Evolutionary conservation across 1,140 invertebrate species (phyloP), one percentile per base, ranked within the genome.

Genomic region (Hermatobates lingyangjiaoensis): DNA sequence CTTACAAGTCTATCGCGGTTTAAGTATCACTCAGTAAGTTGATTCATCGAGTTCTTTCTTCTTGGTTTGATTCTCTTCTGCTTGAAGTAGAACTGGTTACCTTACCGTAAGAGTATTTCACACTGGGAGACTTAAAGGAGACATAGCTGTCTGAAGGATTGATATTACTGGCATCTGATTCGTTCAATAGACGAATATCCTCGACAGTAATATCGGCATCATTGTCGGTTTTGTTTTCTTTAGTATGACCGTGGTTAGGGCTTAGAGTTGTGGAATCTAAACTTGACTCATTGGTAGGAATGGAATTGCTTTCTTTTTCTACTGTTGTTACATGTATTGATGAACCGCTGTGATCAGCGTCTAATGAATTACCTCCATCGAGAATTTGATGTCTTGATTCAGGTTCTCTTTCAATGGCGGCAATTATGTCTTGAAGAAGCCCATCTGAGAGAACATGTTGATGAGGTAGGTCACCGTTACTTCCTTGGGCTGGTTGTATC

Each of bases 401-500:
- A 27, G 60, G 57, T 47, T 76, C 76, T 51, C 80, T 73, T 60
- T 83, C 79, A 30, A 83, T 81, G 2, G 78, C 80, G 30, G 75
- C 71, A 2, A 87, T 63, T 48, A 87, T 85, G 44, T 83, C 80
- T 60, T 86, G 81, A 3, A 87, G 62, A 0, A 87, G 66, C 5
- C 79, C 82, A 60, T 84, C 76, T 0, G 80, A 83, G 10, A 87
- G 61, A 1, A 87, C 71, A 59, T 84, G 79, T 21, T 82, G 79
- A 56, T 86, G 83, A 12, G 73, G 68, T 27, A 75, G 67, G 0
- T 64, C 59, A 23, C 59, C 63, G 28, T 73, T 67, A 15, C 59
- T 59, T 26, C 54, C 52, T 10, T 14, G 39, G 15, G 59, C 60
- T 2, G 75, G 65, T 56, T 83, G 81, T 45, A 84, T 83, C 63